Evolutionary conservation across 2,797 vertebrate species (phyloP).

Genomic region (Pitangus sulphuratus): DNA sequence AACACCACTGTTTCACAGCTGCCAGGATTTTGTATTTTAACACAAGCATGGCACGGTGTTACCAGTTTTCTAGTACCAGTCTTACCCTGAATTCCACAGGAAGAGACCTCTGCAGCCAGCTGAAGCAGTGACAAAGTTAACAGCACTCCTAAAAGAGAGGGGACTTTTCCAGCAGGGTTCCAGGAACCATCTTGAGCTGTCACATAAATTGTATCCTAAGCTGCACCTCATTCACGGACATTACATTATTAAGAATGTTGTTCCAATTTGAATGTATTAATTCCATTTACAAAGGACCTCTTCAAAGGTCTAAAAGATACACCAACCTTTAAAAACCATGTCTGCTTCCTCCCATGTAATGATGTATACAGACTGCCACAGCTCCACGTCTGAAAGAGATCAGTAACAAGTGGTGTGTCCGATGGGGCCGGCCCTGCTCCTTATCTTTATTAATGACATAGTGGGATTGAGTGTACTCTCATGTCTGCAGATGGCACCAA

Average conservation of each 20-base stretch:
- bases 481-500: neutral
- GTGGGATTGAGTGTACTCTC: neutral
- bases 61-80: neutral
- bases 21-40: neutral
- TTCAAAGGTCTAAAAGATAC: neutral
- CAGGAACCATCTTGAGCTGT: neutral
- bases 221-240: neutral
- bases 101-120: neutral
- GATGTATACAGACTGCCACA: neutral
- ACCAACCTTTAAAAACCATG: neutral
- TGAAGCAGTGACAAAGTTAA: neutral
- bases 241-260: neutral
- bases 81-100: neutral
- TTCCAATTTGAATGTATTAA: neutral
- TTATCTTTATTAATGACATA: neutral
- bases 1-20: neutral
- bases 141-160: neutral
- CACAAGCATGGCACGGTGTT: neutral
- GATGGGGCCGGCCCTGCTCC: rapidly evolving
- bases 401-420: neutral
- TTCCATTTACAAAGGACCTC: neutral
- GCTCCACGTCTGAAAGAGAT: neutral
- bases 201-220: neutral
- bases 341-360: neutral
- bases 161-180: neutral